Percentiles rank a stretch among this genome's conserved stretches.
Conservation (phyloP, 2,113 vertebrate species). For the Noctilio leporinus region DNA sequence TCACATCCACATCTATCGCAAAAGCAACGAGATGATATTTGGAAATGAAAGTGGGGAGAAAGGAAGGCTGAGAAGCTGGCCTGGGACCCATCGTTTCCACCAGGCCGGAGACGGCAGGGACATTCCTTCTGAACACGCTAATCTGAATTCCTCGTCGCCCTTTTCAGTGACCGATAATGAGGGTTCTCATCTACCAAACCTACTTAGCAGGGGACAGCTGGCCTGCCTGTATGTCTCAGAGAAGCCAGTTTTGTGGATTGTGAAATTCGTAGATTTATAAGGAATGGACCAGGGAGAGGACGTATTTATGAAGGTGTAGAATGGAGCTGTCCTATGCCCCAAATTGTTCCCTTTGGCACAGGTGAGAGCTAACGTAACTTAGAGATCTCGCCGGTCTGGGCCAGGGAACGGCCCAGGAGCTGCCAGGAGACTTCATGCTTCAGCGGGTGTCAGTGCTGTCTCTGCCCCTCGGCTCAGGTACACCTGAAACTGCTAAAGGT, state of each 20-base stretch:
- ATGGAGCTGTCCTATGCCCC: background rate
- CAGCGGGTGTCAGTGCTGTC: accelerated
- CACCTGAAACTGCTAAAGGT: background rate
- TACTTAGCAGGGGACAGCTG: too few relatives aligned
- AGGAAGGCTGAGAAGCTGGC: background rate
- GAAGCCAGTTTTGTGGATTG: background rate
- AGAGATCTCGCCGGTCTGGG: accelerated
- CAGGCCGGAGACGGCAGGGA: background rate
- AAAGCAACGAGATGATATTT: background rate
- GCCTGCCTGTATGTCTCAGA: background rate
- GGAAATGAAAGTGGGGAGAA: background rate
- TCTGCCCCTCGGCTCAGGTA: background rate
- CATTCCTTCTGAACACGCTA: background rate
- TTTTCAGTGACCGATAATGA: background rate
- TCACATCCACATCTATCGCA: too few relatives aligned
- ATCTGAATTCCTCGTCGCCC: background rate
- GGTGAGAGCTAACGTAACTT: background rate
- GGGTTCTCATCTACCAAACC: background rate
- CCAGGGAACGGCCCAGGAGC: too few relatives aligned
- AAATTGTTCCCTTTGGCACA: background rate
- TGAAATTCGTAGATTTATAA: background rate
- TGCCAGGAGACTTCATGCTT: accelerated
- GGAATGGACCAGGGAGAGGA: too few relatives aligned
- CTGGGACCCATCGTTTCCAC: background rate
- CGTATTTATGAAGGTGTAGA: background rate